Conservation (phyloP, 2,113 vertebrate genomes). For the Oxyruncus cristatus region DNA sequence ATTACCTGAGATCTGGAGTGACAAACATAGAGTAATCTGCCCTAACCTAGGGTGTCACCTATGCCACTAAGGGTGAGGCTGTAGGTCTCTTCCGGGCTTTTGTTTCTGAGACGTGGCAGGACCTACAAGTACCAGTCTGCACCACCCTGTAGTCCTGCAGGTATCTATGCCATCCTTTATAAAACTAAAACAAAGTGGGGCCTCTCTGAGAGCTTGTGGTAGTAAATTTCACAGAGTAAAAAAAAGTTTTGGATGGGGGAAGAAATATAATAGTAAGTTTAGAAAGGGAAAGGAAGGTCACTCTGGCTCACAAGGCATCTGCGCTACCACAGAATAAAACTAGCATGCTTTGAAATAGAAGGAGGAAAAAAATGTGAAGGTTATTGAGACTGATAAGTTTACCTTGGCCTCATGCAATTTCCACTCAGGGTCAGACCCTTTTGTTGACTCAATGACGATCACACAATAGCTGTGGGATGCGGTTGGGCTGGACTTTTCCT, state of each 20-base stretch:
- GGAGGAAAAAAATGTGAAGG: conserved; percentile 58
- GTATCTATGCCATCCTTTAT: not conserved
- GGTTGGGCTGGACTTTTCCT: conserved; percentile 25
- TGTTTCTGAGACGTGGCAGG: not conserved
- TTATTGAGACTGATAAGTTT: conserved; percentile 59
- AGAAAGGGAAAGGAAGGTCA: conserved; percentile 46
- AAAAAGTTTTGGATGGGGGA: not conserved
- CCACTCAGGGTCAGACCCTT: conserved; percentile 55
- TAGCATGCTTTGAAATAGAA: conserved; percentile 25
- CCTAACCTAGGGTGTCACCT: not conserved
- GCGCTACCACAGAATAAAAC: not conserved
- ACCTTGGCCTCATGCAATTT: conserved; percentile 19
- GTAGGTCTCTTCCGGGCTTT: not conserved
- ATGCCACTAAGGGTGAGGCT: not conserved
- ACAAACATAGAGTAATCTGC: not conserved
- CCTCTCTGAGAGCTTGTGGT: not conserved
- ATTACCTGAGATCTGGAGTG: not conserved
- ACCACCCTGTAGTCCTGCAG: not conserved
- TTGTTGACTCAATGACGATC: conserved; percentile 60
- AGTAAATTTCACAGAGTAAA: not conserved
- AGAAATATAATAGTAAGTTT: not conserved
- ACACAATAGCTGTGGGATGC: conserved; percentile 27
- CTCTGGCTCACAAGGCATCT: conserved; percentile 24
- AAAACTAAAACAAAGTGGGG: not conserved
- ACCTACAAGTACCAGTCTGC: not conserved